Evolutionary conservation across 1,140 invertebrate species (phyloP), one percentile per base, ranked within the genome.

Genomic region (Drosophila seguyi): DNA sequence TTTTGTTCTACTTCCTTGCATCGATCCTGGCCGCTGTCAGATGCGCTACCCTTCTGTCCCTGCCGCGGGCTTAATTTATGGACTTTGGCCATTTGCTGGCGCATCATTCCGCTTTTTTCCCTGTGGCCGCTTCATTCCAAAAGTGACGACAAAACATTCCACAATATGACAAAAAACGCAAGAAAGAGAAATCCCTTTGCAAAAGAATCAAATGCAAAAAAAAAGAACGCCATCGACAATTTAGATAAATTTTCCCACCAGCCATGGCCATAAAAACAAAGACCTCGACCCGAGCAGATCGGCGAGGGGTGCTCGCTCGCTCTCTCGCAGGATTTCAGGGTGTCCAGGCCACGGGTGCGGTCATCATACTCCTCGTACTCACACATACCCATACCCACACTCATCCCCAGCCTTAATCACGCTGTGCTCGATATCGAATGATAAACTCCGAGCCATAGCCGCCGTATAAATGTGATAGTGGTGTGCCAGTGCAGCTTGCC

Each of bases 241-340:
- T 91, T 92, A 91, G 87, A 92, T 92, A 92, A 92, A 92, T 92
- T 92, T 92, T 92, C 91, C 91, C 91, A 92, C 91, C 91, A 91
- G 91, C 91, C 67, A 80, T 77, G 76, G 81, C 63, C 83, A 83
- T 78, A 90, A 87, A 87, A 88, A 88, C 85, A 87, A 88, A 81
- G 85, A 75, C 67, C 75, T 52, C 81, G 77, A 90, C 74, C 86
- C 81, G 75, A 86, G 71, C 71, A 85, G 67, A 90, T 56, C 63
- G 62, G 50, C 63, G 73, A 90, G 74, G 84, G 81, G 85, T 83
- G 84, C 76, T 60, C 29, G 45, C 45, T 65, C 36, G 18, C 41
- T 59, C 52, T 34, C 62, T 75, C 39, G 57, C 39, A 20, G 52
- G 68, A 72, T 73, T 59, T 45, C 29, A 42, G 69, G 52, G 66